Percentiles rank a stretch among this genome's conserved stretches.
Evolutionary conservation across 2,797 vertebrate genomes (phyloP).

Genomic region (Sebastes vulpes): DNA sequence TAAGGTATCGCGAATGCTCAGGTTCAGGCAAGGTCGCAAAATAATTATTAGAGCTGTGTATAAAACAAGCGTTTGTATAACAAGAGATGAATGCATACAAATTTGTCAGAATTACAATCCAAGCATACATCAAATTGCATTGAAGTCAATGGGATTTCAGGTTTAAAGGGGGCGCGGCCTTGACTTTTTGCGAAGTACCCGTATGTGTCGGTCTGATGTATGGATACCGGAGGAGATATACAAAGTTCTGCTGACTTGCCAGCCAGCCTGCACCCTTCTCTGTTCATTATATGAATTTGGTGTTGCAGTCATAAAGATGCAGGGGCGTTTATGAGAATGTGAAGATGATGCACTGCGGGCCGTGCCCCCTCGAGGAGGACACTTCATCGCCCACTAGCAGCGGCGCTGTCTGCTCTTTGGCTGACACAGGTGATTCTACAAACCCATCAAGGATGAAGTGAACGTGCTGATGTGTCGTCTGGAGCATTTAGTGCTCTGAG

Average conservation of each 20-base stretch:
- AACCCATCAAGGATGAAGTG: conserved; percentile 26
- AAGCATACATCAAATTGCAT: too few relatives aligned
- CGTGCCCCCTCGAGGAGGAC: conserved; percentile 26
- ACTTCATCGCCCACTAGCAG: conserved; percentile 42
- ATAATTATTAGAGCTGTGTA: too few relatives aligned
- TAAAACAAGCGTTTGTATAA: too few relatives aligned
- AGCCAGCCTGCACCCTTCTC: conserved; percentile 5
- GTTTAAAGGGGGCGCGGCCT: too few relatives aligned
- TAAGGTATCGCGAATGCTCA: too few relatives aligned
- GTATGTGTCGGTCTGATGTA: not conserved
- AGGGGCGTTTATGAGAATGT: conserved; percentile 44
- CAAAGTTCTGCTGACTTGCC: conserved; percentile 43
- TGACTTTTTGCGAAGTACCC: too few relatives aligned
- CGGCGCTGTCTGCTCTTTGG: conserved; percentile 17
- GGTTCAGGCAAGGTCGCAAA: too few relatives aligned
- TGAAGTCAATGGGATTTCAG: too few relatives aligned
- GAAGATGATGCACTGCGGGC: conserved; percentile 36
- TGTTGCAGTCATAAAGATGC: conserved; percentile 42
- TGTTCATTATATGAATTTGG: conserved; percentile 31
- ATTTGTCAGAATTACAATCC: too few relatives aligned
- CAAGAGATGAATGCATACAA: too few relatives aligned
- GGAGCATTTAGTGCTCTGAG: not conserved
- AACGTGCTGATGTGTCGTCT: conserved; percentile 12
- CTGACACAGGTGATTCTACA: conserved; percentile 28
- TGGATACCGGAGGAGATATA: conserved; percentile 2